Evolutionary conservation across 2,888 invertebrate genomes (phyloP).

Genomic region (Agrochola lota): DNA sequence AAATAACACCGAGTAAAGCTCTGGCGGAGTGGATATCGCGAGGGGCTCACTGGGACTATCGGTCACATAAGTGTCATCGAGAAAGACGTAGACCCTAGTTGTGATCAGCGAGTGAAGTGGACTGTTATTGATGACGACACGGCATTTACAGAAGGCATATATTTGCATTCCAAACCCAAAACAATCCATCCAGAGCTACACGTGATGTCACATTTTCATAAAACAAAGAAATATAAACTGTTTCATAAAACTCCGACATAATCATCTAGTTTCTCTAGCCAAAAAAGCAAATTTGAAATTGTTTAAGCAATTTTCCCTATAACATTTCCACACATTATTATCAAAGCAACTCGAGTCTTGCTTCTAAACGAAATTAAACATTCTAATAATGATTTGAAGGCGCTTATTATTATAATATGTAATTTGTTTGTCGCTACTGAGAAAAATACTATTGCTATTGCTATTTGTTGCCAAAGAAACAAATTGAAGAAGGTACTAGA

Average conservation of each 20-base stretch:
- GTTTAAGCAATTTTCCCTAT: background rate
- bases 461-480: background rate
- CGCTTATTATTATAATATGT: conserved; percentile 9
- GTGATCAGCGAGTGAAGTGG: background rate
- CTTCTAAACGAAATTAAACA: conserved; percentile 16
- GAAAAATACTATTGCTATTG: too few relatives aligned
- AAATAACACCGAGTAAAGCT: background rate
- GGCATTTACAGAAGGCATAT: background rate
- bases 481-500: background rate
- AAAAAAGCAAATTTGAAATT: background rate
- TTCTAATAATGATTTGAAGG: conserved; percentile 26
- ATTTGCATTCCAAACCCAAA: background rate
- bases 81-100: background rate
- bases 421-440: conserved; percentile 12
- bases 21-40: background rate
- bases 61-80: background rate
- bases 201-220: background rate
- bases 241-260: background rate
- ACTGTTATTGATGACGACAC: background rate
- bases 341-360: conserved; percentile 10
- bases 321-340: background rate
- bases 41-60: background rate
- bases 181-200: background rate
- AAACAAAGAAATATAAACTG: background rate
- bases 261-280: background rate